These are phyloP conservation scores for Clanis bilineata DNA, from an alignment of 2,888 invertebrate genomes.

Conservation along the genomic window DNA sequence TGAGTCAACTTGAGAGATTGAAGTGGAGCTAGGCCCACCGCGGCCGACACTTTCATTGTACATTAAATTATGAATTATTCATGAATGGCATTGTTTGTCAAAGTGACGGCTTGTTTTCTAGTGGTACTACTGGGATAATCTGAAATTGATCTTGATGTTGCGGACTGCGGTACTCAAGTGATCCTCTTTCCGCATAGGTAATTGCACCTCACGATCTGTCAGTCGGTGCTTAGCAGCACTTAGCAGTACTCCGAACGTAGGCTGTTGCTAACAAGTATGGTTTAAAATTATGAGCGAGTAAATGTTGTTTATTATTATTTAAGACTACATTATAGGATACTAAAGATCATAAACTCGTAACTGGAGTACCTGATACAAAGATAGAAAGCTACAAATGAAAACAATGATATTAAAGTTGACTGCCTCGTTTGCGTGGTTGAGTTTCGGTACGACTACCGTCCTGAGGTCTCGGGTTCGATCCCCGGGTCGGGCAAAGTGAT, in stretches of 20 bases:
- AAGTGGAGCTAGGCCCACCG: conserved; percentile 36
- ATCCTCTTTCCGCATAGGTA: conserved; percentile 3
- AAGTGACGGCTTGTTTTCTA: conserved; percentile 36
- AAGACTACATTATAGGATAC: neutral
- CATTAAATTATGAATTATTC: conserved; percentile 45
- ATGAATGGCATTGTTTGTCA: conserved; percentile 48
- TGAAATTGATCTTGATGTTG: conserved; percentile 3
- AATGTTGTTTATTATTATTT: neutral
- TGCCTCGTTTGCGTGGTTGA: too few relatives aligned
- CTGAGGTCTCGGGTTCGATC: too few relatives aligned
- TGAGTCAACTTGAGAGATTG: conserved; percentile 26
- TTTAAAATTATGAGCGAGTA: conserved; percentile 3
- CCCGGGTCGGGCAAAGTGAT: too few relatives aligned
- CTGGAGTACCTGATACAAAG: neutral
- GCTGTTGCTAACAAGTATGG: neutral
- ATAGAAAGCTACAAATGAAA: neutral
- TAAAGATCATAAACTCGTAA: neutral
- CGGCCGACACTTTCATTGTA: conserved; percentile 42
- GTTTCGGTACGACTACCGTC: too few relatives aligned
- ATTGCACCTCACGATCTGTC: conserved; percentile 14
- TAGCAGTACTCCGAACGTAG: conserved; percentile 1
- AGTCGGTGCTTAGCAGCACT: neutral
- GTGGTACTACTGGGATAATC: conserved; percentile 22
- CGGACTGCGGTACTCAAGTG: neutral
- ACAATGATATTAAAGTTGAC: conserved; percentile 29